Conservation (phyloP, 2,113 vertebrate species). For the Silurus meridionalis region DNA sequence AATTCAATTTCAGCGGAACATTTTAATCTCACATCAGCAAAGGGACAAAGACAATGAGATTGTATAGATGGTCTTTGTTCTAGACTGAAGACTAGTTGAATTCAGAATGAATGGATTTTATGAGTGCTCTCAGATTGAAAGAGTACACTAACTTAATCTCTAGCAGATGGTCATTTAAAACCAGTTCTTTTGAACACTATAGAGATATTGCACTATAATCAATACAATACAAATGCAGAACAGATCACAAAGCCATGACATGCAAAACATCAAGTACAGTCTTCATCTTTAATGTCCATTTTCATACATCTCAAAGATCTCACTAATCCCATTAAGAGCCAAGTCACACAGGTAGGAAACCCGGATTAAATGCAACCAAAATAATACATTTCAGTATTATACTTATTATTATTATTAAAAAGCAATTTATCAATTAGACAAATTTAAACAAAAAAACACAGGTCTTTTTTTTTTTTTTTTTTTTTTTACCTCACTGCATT, state of each 20-base stretch:
- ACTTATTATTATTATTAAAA: background rate
- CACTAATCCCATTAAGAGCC: background rate
- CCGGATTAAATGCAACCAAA: background rate
- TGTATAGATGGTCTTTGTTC: conserved; percentile 31
- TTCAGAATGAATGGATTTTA: conserved; percentile 49
- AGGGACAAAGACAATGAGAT: conserved; percentile 8
- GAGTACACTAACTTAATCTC: conserved; percentile 51
- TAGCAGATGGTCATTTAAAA: conserved; percentile 48
- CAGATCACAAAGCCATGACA: conserved; percentile 22
- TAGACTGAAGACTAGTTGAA: conserved; percentile 19
- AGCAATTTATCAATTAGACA: background rate
- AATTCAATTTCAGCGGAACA: conserved; percentile 31
- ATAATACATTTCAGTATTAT: background rate
- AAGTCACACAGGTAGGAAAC: background rate
- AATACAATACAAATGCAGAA: conserved; percentile 15
- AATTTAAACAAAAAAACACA: background rate
- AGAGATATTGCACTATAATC: conserved; percentile 29
- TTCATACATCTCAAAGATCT: background rate
- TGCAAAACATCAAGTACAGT: background rate
- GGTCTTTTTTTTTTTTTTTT: too few species aligned
- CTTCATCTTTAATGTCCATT: background rate
- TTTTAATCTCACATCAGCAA: conserved; percentile 36
- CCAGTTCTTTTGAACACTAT: conserved; percentile 34
- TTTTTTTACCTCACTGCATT: background rate
- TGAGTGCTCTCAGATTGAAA: conserved; percentile 43